phyloP scores from a whole-genome alignment of 2,888 invertebrate species.

The Oxystoma pomonae region DNA sequence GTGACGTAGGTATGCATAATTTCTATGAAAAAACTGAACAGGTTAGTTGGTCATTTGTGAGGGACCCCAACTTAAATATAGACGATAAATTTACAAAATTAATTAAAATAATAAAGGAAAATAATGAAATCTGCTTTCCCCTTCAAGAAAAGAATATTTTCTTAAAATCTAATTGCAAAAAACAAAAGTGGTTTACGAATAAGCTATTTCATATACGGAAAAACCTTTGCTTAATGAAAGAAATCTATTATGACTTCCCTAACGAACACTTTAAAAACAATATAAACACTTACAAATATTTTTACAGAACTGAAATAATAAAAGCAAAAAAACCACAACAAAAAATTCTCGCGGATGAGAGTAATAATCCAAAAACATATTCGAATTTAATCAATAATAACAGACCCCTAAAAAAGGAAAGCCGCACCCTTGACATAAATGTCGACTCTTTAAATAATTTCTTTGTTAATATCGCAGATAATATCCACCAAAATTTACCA shows the following conservation, averaged over 20 bases:
- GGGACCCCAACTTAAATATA: background rate
- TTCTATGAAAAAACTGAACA: background rate
- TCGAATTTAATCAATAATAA: background rate
- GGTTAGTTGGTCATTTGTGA: background rate
- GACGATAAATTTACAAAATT: too few relatives aligned
- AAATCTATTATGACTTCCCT: background rate
- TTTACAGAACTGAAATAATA: conserved; percentile 4
- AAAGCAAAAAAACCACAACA: background rate
- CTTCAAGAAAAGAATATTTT: background rate
- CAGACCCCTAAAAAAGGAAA: background rate
- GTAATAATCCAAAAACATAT: background rate
- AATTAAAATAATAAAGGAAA: too few relatives aligned
- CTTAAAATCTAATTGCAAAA: background rate
- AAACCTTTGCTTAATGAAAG: background rate
- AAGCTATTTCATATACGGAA: background rate
- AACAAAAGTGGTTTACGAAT: conserved; percentile 1
- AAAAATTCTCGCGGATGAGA: background rate
- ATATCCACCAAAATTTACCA: too few relatives aligned
- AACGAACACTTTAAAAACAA: background rate
- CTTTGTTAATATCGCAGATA: too few relatives aligned
- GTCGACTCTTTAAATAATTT: too few relatives aligned
- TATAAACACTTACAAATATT: background rate
- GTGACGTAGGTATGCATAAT: background rate
- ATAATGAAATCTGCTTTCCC: background rate
- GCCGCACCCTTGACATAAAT: too few relatives aligned